Evolutionary conservation across 2,113 vertebrate genomes (phyloP).

Genomic region (Pogona vitticeps): DNA sequence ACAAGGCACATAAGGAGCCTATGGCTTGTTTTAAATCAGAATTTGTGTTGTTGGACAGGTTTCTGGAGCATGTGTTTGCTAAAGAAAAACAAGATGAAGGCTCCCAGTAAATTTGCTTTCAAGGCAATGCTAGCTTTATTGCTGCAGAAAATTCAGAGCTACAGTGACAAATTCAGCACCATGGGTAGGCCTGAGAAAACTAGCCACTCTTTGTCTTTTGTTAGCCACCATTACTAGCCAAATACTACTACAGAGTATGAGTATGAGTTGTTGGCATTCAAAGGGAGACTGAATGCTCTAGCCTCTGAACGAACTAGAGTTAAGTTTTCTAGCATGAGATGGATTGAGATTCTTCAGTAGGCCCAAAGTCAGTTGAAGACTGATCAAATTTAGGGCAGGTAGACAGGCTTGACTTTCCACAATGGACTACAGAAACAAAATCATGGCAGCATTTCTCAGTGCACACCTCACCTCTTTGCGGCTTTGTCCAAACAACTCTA

Average conservation of each 20-base stretch:
- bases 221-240: background rate
- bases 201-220: background rate
- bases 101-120: too few relatives aligned
- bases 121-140: too few relatives aligned
- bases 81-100: too few relatives aligned
- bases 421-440: too few relatives aligned
- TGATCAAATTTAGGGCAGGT: background rate
- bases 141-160: too few relatives aligned
- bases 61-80: too few relatives aligned
- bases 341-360: background rate
- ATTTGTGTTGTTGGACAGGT: too few relatives aligned
- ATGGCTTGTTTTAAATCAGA: too few relatives aligned
- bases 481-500: too few relatives aligned
- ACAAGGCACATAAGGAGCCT: too few relatives aligned
- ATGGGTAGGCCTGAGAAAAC: background rate
- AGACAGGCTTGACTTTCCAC: background rate
- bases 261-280: background rate
- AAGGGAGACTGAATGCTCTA: background rate
- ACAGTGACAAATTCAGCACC: too few relatives aligned
- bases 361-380: background rate
- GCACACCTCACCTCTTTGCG: background rate
- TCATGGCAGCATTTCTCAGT: background rate
- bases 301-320: background rate
- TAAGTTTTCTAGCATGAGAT: background rate
- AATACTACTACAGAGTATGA: background rate